phyloP scores from a whole-genome alignment of 1,140 invertebrate genomes.

The Zeugodacus cucurbitae region DNA sequence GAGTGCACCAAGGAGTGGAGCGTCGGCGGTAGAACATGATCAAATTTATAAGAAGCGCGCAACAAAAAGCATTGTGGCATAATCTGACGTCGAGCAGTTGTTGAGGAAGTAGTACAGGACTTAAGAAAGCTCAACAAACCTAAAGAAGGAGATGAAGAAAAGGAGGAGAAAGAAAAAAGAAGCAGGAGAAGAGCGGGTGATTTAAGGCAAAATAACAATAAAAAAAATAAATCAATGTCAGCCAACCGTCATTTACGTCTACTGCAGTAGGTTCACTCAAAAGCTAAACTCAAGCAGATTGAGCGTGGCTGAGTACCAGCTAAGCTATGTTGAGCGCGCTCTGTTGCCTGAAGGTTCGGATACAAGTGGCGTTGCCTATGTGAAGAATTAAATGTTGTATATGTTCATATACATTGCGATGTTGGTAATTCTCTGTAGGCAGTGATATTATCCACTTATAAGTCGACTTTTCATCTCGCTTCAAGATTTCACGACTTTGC shows the following conservation, averaged over 20 bases:
- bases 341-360: background rate
- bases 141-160: background rate
- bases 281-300: background rate
- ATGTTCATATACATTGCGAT: background rate
- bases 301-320: background rate
- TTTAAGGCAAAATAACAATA: background rate
- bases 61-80: background rate
- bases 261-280: background rate
- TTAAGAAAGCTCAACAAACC: background rate
- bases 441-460: background rate
- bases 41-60: background rate
- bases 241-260: background rate
- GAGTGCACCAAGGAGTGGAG: background rate
- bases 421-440: background rate
- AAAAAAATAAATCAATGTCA: conserved; percentile 20
- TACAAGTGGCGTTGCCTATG: background rate
- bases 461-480: background rate
- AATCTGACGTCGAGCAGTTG: background rate
- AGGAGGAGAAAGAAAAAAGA: background rate
- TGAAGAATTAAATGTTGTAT: background rate
- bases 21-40: background rate
- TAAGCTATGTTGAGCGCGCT: background rate
- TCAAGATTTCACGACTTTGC: background rate
- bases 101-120: background rate
- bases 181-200: background rate